Conservation (phyloP, 2,113 vertebrate species). For the Dendropsophus ebraccatus region DNA sequence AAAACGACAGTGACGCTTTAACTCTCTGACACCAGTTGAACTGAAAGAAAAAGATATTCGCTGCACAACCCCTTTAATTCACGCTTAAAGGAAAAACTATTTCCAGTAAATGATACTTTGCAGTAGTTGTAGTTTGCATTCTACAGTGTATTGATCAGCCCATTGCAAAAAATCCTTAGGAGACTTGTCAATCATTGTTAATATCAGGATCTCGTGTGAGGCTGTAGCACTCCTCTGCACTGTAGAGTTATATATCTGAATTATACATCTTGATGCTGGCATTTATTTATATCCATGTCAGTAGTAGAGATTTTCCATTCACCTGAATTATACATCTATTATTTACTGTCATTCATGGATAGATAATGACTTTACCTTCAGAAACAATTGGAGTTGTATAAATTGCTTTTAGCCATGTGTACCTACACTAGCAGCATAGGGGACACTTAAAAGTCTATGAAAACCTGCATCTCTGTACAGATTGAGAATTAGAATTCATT, state of each 20-base stretch:
- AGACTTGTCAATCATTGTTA: neutral
- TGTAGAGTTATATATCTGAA: neutral
- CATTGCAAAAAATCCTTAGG: neutral
- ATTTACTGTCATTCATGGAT: neutral
- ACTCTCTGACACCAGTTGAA: no score
- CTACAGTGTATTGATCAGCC: neutral
- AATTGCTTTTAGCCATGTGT: neutral
- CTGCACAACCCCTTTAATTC: no score
- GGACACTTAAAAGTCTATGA: neutral
- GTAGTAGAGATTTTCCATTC: neutral
- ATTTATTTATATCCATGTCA: neutral
- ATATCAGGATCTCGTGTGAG: neutral
- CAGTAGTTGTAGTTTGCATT: neutral
- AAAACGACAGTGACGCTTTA: no score
- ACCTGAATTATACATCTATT: neutral
- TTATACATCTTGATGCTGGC: neutral
- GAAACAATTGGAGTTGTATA: neutral
- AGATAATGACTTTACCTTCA: neutral
- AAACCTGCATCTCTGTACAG: neutral
- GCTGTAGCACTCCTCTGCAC: neutral
- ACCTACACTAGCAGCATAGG: neutral
- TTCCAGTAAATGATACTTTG: neutral
- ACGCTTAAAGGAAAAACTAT: no score
- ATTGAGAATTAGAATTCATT: conserved; percentile 19
- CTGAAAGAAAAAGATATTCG: no score